Evolutionary conservation across 2,888 invertebrate genomes (phyloP).

Genomic region (Drosophila sordidapex): DNA sequence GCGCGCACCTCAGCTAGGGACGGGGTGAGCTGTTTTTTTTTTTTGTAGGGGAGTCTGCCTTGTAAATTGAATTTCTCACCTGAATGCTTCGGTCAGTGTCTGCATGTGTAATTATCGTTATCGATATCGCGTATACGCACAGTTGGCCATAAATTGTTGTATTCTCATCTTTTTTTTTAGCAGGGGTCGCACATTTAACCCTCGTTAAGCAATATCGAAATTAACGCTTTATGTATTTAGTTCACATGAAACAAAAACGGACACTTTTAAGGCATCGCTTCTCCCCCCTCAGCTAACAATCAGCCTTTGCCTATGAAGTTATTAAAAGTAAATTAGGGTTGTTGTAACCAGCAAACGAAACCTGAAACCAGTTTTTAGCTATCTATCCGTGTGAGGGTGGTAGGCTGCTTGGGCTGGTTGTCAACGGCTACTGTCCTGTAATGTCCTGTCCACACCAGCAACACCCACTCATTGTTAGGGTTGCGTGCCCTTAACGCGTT

Average conservation of each 20-base stretch:
- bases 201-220: slow-evolving; percentile 76
- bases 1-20: not conserved
- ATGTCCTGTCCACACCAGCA: slow-evolving; percentile 13
- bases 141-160: slow-evolving; percentile 46
- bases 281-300: not conserved
- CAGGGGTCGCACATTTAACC: slow-evolving; percentile 61
- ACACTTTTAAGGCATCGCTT: slow-evolving; percentile 76
- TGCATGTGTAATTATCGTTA: slow-evolving; percentile 75
- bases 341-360: slow-evolving; percentile 70
- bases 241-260: slow-evolving; percentile 59
- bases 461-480: slow-evolving; percentile 53
- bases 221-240: slow-evolving; percentile 73
- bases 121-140: slow-evolving; percentile 74
- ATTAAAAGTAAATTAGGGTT: slow-evolving; percentile 84
- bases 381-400: slow-evolving; percentile 14
- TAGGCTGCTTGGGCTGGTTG: slow-evolving; percentile 18
- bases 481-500: slow-evolving; percentile 75
- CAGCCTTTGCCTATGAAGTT: slow-evolving; percentile 75
- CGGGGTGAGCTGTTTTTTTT: not conserved
- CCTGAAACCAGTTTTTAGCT: slow-evolving; percentile 55
- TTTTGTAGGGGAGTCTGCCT: slow-evolving; percentile 1
- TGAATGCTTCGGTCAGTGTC: slow-evolving; percentile 60
- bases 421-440: slow-evolving; percentile 44
- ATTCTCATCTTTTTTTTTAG: slow-evolving; percentile 6
- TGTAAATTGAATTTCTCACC: slow-evolving; percentile 76